Evolutionary conservation across 2,797 vertebrate genomes (phyloP), one percentile per base, ranked within the genome.

Genomic region (Pelobates cultripes): DNA sequence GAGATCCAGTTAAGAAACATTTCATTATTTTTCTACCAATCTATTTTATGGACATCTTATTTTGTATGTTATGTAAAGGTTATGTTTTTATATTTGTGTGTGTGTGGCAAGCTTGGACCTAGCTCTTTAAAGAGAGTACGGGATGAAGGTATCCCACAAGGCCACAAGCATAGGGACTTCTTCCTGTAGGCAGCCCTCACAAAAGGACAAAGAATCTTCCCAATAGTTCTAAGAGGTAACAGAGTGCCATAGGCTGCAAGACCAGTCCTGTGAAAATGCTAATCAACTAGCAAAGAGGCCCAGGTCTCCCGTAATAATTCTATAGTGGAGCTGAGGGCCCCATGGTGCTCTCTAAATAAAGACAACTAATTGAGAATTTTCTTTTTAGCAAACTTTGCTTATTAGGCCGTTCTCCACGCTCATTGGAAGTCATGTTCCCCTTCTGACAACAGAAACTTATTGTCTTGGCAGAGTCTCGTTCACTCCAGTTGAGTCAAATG

Each of bases 351-450:
- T 84, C 92, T 90, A 94, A 94, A 94, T 92, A 94, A 95, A 94
- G 93, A 94, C 93, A 93, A 94, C 94, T 94, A 94, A 94, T 94
- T 94, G 93, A 94, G 93, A 94, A 92, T 93, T 94, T 94, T 81
- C 75, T 45, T 82, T 67, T 91, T 93, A 94, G 92, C 93, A 94
- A 92, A 94, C 93, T 94, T 95, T 92, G 90, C 91, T 90, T 88
- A 87, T 89, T 88, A 91, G 92, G 90, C 91, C 89, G 91, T 92
- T 91, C 92, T 89, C 89, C 91, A 87, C 0, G 89, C 89, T 89
- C 90, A 91, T 90, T 90, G 89, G 89, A 87, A 90, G 92, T 90
- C 93, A 92, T 90, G 91, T 92, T 84, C 90, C 91, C 90, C 90
- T 87, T 88, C 89, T 86, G 89, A 91, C 90, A 92, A 92, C 90